Conservation (phyloP, 2,113 vertebrate species). For the Anguilla rostrata region DNA sequence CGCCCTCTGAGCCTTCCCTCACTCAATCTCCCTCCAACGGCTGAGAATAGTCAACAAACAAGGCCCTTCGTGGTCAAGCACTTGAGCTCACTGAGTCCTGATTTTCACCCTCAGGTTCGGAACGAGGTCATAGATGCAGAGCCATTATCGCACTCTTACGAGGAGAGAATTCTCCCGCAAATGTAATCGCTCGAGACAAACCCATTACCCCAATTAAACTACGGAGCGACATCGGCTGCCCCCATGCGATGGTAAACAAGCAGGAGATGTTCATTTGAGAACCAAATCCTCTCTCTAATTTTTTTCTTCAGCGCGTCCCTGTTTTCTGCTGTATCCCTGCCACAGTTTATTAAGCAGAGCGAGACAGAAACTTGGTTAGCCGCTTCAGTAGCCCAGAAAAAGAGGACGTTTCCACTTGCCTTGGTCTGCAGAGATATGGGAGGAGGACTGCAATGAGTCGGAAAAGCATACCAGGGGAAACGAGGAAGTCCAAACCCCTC, state of each 20-base stretch:
- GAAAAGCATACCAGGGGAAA: background rate
- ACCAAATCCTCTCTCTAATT: background rate
- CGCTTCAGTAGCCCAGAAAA: background rate
- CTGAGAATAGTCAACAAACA: background rate
- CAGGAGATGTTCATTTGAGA: background rate
- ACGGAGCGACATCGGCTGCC: background rate
- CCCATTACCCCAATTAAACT: background rate
- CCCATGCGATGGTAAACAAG: background rate
- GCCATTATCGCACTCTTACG: background rate
- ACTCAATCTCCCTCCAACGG: background rate
- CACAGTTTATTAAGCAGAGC: background rate
- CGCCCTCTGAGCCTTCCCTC: background rate
- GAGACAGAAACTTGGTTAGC: constrained; percentile 1
- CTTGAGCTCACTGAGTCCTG: background rate
- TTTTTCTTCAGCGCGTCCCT: background rate
- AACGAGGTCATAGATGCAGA: background rate
- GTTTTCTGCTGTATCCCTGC: background rate
- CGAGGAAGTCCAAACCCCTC: background rate
- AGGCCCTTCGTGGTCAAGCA: background rate
- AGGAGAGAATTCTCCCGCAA: background rate
- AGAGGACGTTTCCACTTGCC: background rate
- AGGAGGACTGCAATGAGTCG: background rate
- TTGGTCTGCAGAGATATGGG: background rate
- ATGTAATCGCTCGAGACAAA: background rate
- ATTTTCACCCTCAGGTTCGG: background rate